A percentile compares a stretch with the other conserved stretches of the same genome.
Conservation (phyloP, 2,888 invertebrate genomes). For the Orchesella flavescens region DNA sequence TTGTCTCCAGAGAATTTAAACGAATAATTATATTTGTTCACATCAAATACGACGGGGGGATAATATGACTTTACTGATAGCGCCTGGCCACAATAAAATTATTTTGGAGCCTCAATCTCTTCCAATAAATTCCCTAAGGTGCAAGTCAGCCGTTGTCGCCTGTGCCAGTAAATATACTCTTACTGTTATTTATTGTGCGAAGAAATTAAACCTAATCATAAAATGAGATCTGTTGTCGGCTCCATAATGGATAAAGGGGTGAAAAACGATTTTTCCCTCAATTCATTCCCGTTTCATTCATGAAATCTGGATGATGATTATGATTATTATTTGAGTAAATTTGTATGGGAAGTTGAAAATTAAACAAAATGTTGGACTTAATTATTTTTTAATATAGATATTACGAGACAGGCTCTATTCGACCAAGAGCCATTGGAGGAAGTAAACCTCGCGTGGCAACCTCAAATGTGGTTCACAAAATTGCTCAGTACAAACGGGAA, state of each 20-base stretch:
- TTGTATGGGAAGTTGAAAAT: too few relatives aligned
- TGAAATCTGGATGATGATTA: not conserved
- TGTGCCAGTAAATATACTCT: too few relatives aligned
- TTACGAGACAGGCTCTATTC: slow-evolving; percentile 98
- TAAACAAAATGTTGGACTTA: too few relatives aligned
- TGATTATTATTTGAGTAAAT: not conserved
- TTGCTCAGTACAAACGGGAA: slow-evolving; percentile 96
- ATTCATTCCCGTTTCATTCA: too few relatives aligned
- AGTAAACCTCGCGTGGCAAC: slow-evolving; percentile 97
- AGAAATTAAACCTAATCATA: not conserved
- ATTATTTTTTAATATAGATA: slow-evolving; percentile 79
- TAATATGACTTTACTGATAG: too few relatives aligned
- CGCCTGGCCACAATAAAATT: not conserved
- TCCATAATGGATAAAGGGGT: not conserved
- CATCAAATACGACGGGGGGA: too few relatives aligned
- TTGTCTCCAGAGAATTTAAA: not conserved
- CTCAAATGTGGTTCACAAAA: slow-evolving; percentile 93
- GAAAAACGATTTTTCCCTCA: not conserved
- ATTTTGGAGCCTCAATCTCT: not conserved
- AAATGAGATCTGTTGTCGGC: slow-evolving; percentile 11
- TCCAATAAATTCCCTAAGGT: too few relatives aligned
- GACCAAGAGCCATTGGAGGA: slow-evolving; percentile 97
- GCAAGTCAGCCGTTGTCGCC: too few relatives aligned
- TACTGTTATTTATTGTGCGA: too few relatives aligned
- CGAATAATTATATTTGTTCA: not conserved